These are phyloP conservation scores for Halesus radiatus DNA, from an alignment of 1,140 invertebrate genomes.

Conservation along the genomic window DNA sequence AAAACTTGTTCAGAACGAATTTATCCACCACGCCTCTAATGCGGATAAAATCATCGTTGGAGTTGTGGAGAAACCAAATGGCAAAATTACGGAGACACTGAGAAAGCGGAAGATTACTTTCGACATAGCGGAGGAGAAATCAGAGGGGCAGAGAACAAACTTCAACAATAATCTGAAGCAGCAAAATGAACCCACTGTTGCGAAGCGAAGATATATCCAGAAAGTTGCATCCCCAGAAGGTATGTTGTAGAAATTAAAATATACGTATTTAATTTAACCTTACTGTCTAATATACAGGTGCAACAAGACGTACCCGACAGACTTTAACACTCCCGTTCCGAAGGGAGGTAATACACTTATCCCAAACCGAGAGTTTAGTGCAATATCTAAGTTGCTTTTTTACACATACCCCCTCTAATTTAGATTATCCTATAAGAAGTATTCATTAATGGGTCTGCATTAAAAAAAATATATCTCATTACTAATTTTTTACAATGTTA, in stretches of 20 bases:
- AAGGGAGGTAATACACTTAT: no score
- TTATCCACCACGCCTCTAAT: no score
- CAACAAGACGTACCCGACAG: no score
- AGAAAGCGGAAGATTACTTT: slow-evolving; percentile 35
- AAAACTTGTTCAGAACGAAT: slow-evolving; percentile 14
- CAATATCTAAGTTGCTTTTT: no score
- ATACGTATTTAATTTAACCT: not conserved
- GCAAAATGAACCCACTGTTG: not conserved
- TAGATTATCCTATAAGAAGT: no score
- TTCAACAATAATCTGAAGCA: slow-evolving; percentile 16
- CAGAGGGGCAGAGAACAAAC: not conserved
- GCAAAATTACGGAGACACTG: not conserved
- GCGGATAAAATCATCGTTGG: not conserved
- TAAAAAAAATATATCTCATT: no score
- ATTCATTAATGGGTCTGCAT: no score
- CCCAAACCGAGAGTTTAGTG: no score
- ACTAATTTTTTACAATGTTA: no score
- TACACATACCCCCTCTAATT: no score
- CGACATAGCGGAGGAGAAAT: not conserved
- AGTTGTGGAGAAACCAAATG: not conserved
- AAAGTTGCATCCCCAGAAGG: slow-evolving; percentile 2
- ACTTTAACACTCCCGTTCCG: no score
- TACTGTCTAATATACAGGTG: no score
- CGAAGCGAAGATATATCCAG: not conserved
- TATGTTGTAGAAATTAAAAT: not conserved